phyloP scores from a whole-genome alignment of 1,140 invertebrate species.

The Neodiprion fabricii region DNA sequence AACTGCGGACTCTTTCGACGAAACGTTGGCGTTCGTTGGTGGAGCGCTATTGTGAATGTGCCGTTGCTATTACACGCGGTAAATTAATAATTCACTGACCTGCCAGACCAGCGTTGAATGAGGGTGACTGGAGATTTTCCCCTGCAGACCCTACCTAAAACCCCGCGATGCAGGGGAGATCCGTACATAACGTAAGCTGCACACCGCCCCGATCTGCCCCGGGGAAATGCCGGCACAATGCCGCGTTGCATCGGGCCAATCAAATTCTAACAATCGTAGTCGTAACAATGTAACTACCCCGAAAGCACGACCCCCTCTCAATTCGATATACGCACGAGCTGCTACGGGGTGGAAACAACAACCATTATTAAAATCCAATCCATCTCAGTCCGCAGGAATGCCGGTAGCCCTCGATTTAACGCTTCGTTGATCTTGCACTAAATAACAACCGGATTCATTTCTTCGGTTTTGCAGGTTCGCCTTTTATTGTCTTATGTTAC shows the following conservation, averaged over 20 bases:
- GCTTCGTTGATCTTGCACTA: not conserved
- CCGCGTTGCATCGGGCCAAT: conserved; percentile 36
- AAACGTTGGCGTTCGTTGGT: not conserved
- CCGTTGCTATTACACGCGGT: not conserved
- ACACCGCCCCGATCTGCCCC: not conserved
- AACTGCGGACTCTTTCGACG: not conserved
- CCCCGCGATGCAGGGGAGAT: not conserved
- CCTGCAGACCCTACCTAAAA: not conserved
- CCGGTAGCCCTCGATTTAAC: not conserved
- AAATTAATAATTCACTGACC: conserved; percentile 3
- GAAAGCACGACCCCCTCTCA: not conserved
- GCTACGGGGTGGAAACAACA: conserved; percentile 45
- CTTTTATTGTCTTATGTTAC: too few species aligned
- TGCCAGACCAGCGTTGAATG: not conserved
- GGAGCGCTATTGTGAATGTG: not conserved
- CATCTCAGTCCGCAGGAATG: conserved; percentile 35
- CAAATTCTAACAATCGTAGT: conserved; percentile 49
- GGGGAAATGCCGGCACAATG: not conserved
- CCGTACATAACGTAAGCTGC: not conserved
- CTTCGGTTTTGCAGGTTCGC: too few species aligned
- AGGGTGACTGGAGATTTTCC: not conserved
- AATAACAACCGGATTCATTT: not conserved
- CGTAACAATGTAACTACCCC: conserved; percentile 36
- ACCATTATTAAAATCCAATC: conserved; percentile 61
- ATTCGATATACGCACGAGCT: conserved; percentile 31